Percentiles rank a stretch among this genome's conserved stretches.
phyloP scores from a whole-genome alignment of 2,797 vertebrate species.

The Ptychobarbus kaznakovi region DNA sequence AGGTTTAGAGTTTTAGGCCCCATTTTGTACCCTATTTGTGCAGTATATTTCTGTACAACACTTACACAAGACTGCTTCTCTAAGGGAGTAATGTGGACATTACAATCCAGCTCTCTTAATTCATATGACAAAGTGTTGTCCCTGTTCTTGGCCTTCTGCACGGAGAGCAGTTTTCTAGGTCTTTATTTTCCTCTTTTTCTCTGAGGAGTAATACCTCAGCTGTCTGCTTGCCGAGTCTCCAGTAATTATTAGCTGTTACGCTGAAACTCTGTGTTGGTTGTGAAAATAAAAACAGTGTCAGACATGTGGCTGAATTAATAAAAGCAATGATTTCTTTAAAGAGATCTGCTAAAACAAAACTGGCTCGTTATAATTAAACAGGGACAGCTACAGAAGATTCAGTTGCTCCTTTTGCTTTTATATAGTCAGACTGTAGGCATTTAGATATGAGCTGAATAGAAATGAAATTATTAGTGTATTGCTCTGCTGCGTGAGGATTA shows the following conservation, averaged over 20 bases:
- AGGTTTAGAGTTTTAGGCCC: background rate
- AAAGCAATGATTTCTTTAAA: conserved; percentile 30
- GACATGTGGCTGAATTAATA: conserved; percentile 37
- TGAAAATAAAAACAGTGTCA: conserved; percentile 25
- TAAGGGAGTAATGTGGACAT: conserved; percentile 8
- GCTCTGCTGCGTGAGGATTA: conserved; percentile 10
- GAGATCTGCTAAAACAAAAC: conserved; percentile 9
- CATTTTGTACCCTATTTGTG: background rate
- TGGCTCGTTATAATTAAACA: conserved; percentile 9
- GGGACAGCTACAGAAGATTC: background rate
- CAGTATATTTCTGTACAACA: conserved; percentile 1
- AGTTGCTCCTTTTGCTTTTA: conserved; percentile 3
- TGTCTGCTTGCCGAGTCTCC: conserved; percentile 20
- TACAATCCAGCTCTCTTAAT: conserved; percentile 46
- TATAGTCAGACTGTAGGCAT: conserved; percentile 19
- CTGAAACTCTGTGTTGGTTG: conserved; percentile 30
- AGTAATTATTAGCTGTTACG: conserved; percentile 39
- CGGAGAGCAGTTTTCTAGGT: conserved; percentile 33
- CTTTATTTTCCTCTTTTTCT: conserved; percentile 42
- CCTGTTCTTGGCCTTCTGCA: conserved; percentile 6
- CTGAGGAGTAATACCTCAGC: conserved; percentile 29
- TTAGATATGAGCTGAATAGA: conserved; percentile 28
- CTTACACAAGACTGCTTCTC: background rate
- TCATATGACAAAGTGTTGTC: conserved; percentile 53
- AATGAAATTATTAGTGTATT: conserved; percentile 3